Conservation (phyloP, 2,113 vertebrate genomes). For the Solea solea region DNA sequence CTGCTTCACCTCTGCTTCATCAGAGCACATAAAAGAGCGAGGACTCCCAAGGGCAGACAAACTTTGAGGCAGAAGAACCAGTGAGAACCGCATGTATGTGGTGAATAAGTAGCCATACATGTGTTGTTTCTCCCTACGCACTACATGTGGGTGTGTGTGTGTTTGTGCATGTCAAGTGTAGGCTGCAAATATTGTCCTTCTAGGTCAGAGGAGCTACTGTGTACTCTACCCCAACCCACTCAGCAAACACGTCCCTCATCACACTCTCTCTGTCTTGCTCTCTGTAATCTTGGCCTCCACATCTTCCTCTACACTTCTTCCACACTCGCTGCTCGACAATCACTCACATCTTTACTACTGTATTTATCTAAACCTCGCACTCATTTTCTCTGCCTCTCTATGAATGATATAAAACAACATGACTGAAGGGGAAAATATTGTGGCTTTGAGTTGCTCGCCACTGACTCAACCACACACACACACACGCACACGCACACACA, state of each 20-base stretch:
- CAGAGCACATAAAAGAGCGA: neutral
- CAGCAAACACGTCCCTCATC: constrained; percentile 64
- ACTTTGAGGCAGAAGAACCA: neutral
- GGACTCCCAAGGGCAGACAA: neutral
- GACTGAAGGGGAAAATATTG: constrained; percentile 76
- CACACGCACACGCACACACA: constrained; percentile 37
- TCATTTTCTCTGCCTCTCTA: constrained; percentile 40
- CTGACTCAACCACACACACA: constrained; percentile 54
- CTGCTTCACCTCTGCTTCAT: constrained; percentile 1
- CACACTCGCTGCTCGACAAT: constrained; percentile 29
- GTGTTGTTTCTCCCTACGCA: constrained; percentile 22
- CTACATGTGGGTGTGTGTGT: constrained; percentile 61
- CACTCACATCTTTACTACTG: constrained; percentile 49
- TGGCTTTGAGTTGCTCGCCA: constrained; percentile 69
- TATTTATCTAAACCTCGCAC: constrained; percentile 48
- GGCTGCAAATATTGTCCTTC: constrained; percentile 77
- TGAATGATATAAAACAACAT: constrained; percentile 76
- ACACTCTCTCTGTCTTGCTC: constrained; percentile 16
- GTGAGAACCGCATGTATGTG: constrained; percentile 19
- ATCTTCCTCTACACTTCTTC: constrained; percentile 29
- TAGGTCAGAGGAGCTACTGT: constrained; percentile 74
- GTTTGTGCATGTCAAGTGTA: constrained; percentile 67
- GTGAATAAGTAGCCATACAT: constrained; percentile 37
- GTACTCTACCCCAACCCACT: constrained; percentile 73
- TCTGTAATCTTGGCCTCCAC: constrained; percentile 16